phyloP scores from a whole-genome alignment of 2,797 vertebrate genomes.

The Pempheris klunzingeri region DNA sequence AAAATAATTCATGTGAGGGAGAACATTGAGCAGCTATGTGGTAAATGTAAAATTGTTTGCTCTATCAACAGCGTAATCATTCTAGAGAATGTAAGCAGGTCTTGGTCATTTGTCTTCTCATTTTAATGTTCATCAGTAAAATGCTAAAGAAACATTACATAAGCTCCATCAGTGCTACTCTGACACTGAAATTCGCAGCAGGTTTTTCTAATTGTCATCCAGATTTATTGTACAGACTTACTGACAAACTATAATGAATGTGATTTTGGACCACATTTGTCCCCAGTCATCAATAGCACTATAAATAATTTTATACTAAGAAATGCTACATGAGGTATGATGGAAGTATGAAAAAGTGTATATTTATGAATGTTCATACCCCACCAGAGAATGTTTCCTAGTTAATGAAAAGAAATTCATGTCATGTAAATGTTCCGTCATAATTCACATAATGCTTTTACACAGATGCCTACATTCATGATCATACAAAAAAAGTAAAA shows the following conservation, averaged over 20 bases:
- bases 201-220: constrained; percentile 25
- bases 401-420: constrained; percentile 23
- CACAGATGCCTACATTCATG: constrained; percentile 58
- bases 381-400: constrained; percentile 56
- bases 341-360: constrained; percentile 25
- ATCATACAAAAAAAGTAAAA: constrained; percentile 40
- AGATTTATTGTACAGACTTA: constrained; percentile 33
- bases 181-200: constrained; percentile 24
- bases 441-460: constrained; percentile 51
- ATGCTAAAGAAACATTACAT: constrained; percentile 24
- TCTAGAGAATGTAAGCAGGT: constrained; percentile 53
- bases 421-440: constrained; percentile 41
- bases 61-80: constrained; percentile 42
- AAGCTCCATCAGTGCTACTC: constrained; percentile 21
- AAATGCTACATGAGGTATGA: constrained; percentile 33
- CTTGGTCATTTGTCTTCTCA: constrained; percentile 31
- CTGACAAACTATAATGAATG: constrained; percentile 45
- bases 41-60: constrained; percentile 47
- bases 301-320: constrained; percentile 20
- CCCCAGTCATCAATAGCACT: constrained; percentile 28
- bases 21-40: constrained; percentile 45
- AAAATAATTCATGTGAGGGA: constrained; percentile 28
- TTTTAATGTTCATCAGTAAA: constrained; percentile 24
- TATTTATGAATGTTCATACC: constrained; percentile 61
- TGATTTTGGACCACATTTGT: constrained; percentile 28